Conservation (phyloP, 2,888 invertebrate species). For the Tanypteryx hageni region DNA sequence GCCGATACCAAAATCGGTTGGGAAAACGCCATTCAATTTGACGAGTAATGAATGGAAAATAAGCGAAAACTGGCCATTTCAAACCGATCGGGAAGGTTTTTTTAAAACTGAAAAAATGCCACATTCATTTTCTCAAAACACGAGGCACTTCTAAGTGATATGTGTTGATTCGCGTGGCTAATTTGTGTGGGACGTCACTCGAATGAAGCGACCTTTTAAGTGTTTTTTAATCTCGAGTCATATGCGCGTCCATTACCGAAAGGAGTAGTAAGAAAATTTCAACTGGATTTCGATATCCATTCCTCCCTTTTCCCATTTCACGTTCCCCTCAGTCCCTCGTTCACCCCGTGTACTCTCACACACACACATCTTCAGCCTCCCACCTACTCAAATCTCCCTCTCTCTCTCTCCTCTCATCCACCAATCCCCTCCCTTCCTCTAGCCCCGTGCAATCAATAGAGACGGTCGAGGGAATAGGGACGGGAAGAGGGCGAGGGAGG, state of each 20-base stretch:
- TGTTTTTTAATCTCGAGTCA: too few species aligned
- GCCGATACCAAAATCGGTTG: too few species aligned
- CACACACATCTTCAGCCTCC: neutral
- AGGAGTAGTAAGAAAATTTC: neutral
- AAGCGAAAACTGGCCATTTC: too few species aligned
- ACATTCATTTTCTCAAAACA: too few species aligned
- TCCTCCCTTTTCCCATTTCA: neutral
- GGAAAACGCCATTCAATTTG: too few species aligned
- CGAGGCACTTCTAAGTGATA: neutral
- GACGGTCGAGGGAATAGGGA: neutral
- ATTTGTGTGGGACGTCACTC: neutral
- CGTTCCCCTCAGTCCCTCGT: constrained; percentile 18
- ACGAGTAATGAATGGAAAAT: too few species aligned
- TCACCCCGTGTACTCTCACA: neutral
- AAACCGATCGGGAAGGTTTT: too few species aligned
- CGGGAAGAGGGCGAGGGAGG: neutral
- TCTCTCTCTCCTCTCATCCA: neutral
- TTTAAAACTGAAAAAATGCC: too few species aligned
- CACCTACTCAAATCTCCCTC: neutral
- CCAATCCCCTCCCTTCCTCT: neutral
- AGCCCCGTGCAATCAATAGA: constrained; percentile 59
- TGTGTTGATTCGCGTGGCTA: neutral
- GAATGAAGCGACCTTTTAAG: neutral
- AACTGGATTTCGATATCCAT: neutral
- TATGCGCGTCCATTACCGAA: too few species aligned